A percentile compares a stretch with the other conserved stretches of the same genome.
Conservation (phyloP, 1,140 invertebrate genomes). For the Hermetia illucens region DNA sequence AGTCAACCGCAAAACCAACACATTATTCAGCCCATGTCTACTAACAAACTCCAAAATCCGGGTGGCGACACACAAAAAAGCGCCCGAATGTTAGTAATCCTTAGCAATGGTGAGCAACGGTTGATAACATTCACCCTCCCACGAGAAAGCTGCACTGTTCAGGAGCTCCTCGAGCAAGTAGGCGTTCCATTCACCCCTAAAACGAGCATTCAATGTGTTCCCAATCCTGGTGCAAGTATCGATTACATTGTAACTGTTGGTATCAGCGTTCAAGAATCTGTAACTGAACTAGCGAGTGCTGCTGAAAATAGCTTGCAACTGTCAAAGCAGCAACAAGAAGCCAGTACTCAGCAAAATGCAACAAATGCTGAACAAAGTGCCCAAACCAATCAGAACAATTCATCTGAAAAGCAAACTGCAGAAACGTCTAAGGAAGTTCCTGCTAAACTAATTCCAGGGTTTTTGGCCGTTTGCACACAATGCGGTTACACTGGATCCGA, state of each 20-base stretch:
- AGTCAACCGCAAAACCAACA: slow-evolving; percentile 28
- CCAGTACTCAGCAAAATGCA: slow-evolving; percentile 2
- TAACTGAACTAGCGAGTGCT: slow-evolving; percentile 23
- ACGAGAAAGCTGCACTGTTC: slow-evolving; percentile 61
- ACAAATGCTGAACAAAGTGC: slow-evolving; percentile 3
- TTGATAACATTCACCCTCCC: slow-evolving; percentile 64
- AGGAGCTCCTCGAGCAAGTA: slow-evolving; percentile 62
- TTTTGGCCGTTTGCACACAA: slow-evolving; percentile 50
- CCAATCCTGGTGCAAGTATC: slow-evolving; percentile 51
- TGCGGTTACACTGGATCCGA: slow-evolving; percentile 57
- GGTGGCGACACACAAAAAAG: slow-evolving; percentile 35
- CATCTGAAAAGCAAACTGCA: slow-evolving; percentile 23
- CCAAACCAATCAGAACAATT: slow-evolving; percentile 10
- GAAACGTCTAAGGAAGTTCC: slow-evolving; percentile 15
- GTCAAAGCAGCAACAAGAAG: slow-evolving; percentile 18
- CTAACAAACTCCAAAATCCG: slow-evolving; percentile 14
- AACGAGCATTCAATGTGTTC: slow-evolving; percentile 51
- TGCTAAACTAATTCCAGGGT: slow-evolving; percentile 48
- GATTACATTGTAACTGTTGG: slow-evolving; percentile 60
- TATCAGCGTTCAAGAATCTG: slow-evolving; percentile 25
- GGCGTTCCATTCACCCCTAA: slow-evolving; percentile 43
- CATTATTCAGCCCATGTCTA: slow-evolving; percentile 15
- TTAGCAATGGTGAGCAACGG: slow-evolving; percentile 56
- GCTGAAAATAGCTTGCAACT: slow-evolving; percentile 27
- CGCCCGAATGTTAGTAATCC: slow-evolving; percentile 59